Evolutionary conservation across 2,797 vertebrate genomes (phyloP), one percentile per base, ranked within the genome.

Genomic region (Pteropus rufus): DNA sequence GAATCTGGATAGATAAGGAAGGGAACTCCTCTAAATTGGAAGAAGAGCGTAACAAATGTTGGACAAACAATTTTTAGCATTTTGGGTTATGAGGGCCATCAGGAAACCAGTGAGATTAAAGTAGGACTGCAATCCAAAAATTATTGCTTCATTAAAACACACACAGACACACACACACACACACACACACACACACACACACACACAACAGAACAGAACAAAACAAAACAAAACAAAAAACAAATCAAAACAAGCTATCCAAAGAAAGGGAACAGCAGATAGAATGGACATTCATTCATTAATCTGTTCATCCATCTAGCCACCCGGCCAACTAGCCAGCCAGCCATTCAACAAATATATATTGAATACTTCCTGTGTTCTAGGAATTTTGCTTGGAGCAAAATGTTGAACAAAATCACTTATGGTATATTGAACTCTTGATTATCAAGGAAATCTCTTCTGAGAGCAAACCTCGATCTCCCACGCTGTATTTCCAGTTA

Each of bases 371-470:
- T 81, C 67, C 41, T 77, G 0, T 60, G 31, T 86, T 92, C 56
- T 73, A 69, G 39, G 54, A 85, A 84, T 62, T 94, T 95, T 91
- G 89, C 81, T 84, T 6, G 5, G 41, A 60, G 56, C 58, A 76
- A 91, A 96, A 64, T 81, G 23, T 86, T 89, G 60, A 77, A 62
- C 58, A 83, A n/a, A 93, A 79, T 89, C 39, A 26, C 26, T 91
- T 10, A 39, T 31, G 62, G 44, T 79, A 34, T 75, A 83, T 44
- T 79, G 84, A 67, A 89, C 49, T 93, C 44, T 90, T 94, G 36
- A 19, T 94, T 96, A 88, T 92, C 75, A 69, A 84, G 70, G 76
- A 83, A 87, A 81, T 92, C 75, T 92, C 41, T 72, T 69, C 19
- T 69, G n/a, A 76, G 34, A 54, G 29, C 36, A 84, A 44, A 58